phyloP scores from a whole-genome alignment of 2,113 vertebrate genomes.

The Ornithorhynchus anatinus region DNA sequence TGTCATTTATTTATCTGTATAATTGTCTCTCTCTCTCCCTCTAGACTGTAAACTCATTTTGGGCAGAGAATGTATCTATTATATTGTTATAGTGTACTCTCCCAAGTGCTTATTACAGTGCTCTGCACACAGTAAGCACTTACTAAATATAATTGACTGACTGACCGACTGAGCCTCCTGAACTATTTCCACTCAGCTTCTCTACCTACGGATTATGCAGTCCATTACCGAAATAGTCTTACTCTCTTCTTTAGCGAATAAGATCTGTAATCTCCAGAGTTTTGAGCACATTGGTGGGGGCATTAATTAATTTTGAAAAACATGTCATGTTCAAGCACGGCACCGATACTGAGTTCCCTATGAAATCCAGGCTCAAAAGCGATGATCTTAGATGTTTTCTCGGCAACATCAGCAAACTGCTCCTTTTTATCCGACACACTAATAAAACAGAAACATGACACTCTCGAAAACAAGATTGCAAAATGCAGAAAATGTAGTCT shows the following conservation, averaged over 20 bases:
- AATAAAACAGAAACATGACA: constrained; percentile 68
- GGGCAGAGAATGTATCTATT: no score
- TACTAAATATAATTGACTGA: no score
- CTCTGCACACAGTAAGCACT: no score
- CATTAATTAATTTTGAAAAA: constrained; percentile 59
- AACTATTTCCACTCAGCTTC: no score
- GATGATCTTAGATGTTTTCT: constrained; percentile 62
- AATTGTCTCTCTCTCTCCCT: no score
- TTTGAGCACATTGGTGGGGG: neutral
- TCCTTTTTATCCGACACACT: constrained; percentile 67
- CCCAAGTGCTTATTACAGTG: no score
- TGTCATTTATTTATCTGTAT: no score
- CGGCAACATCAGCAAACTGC: constrained; percentile 65
- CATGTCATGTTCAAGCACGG: constrained; percentile 45
- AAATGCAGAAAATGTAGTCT: constrained; percentile 70
- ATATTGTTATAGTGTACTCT: no score
- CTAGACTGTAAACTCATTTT: no score
- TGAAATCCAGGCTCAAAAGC: constrained; percentile 62
- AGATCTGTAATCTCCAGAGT: neutral
- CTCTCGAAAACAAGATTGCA: constrained; percentile 68
- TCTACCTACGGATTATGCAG: neutral
- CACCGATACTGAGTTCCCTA: constrained; percentile 64
- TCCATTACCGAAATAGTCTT: neutral
- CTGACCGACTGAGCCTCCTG: no score
- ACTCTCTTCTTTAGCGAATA: neutral